Conservation (phyloP, 1,140 invertebrate genomes). For the Drosophila teissieri region DNA sequence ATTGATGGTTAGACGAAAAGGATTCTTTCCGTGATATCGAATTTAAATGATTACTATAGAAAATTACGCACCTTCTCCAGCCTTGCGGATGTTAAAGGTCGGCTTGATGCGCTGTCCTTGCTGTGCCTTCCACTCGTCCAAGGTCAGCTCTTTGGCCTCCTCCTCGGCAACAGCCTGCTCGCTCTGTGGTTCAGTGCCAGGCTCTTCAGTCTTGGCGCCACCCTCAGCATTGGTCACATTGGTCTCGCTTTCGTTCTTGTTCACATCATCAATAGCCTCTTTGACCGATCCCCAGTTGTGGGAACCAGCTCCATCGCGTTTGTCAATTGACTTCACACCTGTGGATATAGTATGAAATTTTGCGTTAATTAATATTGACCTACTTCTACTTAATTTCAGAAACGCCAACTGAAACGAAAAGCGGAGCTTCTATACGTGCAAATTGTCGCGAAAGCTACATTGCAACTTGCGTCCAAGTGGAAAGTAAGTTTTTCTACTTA, state of each 20-base stretch:
- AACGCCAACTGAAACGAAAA: not conserved
- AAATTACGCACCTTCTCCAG: constrained; percentile 89
- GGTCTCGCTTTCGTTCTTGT: constrained; percentile 86
- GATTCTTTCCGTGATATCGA: too few relatives aligned
- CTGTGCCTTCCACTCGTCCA: constrained; percentile 95
- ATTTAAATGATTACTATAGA: too few relatives aligned
- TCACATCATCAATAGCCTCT: constrained; percentile 92
- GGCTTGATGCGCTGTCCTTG: constrained; percentile 91
- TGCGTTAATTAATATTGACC: not conserved
- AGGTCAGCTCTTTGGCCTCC: constrained; percentile 92
- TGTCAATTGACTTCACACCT: constrained; percentile 96
- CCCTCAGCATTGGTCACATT: constrained; percentile 76
- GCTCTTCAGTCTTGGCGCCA: constrained; percentile 75
- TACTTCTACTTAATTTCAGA: not conserved
- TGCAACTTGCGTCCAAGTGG: not conserved
- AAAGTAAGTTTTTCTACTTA: not conserved
- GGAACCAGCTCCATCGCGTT: constrained; percentile 96
- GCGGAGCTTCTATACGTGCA: not conserved
- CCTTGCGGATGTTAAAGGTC: constrained; percentile 94
- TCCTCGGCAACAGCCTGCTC: constrained; percentile 88
- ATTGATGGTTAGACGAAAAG: too few relatives aligned
- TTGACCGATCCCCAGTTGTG: constrained; percentile 98
- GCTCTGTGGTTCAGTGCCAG: constrained; percentile 85
- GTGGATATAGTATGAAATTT: not conserved
- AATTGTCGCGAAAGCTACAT: not conserved